Percentiles rank a stretch among this genome's conserved stretches.
These are phyloP conservation scores for Tiaroga cobitis DNA, from an alignment of 2,797 vertebrate species.

Conservation along the genomic window DNA sequence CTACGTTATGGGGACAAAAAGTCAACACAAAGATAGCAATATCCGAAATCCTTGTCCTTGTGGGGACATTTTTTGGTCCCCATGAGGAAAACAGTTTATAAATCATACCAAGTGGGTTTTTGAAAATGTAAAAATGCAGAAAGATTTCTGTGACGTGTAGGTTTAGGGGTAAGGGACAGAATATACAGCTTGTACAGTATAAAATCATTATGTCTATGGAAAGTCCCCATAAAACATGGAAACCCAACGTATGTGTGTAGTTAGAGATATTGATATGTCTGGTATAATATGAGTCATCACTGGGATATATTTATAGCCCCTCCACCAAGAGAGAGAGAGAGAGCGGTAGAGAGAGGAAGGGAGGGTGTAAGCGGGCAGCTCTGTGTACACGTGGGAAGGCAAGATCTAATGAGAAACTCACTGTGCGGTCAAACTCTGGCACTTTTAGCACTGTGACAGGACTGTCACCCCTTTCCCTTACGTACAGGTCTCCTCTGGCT, in stretches of 20 bases:
- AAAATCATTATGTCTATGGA: not conserved
- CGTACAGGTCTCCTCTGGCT: conserved; percentile 8
- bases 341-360: conserved; percentile 11
- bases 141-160: not conserved
- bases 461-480: conserved; percentile 40
- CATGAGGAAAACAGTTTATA: not conserved
- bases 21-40: not conserved
- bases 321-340: conserved; percentile 58
- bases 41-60: not conserved
- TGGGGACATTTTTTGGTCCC: not conserved
- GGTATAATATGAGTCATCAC: conserved; percentile 81
- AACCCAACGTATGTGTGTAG: conserved; percentile 7
- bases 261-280: conserved; percentile 73
- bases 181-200: not conserved
- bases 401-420: conserved; percentile 34
- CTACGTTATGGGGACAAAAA: not conserved
- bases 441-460: conserved; percentile 20
- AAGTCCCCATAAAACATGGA: not conserved
- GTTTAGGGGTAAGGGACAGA: not conserved
- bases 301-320: conserved; percentile 78
- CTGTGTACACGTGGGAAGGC: not conserved
- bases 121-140: not conserved
- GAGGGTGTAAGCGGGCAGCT: conserved; percentile 17
- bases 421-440: conserved; percentile 31
- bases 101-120: not conserved